Base-by-base conservation (phyloP, 1,140 invertebrate species). In the Calycopis cecrops region DNA sequence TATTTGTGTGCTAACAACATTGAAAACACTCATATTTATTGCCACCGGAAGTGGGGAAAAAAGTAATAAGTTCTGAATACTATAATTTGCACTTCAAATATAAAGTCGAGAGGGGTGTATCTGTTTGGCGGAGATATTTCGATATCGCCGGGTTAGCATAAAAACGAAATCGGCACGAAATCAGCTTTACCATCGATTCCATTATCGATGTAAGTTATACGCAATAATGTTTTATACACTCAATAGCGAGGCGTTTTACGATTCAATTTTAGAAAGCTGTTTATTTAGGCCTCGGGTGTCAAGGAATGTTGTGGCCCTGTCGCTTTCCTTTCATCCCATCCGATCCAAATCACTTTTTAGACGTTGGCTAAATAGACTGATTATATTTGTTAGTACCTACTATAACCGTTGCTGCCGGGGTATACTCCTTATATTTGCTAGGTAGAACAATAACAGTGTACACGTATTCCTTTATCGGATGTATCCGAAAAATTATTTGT, bases 231-330 rank as follows among this genome's bases (percentile, higher is more conserved):
- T 44, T 44, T 44, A 44, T 44, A 44, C 40, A 10, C 35, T 44
- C 40, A 44, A 17, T 44, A 16, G 2, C 40, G 40, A 16, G 17
- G 17, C 40, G 40, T 44, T 44, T 44, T 44, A 44, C 40, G 40
- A 44, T 44, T 44, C 40, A 44, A 44, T 44, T 44, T 44, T 44
- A 44, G 14, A 44, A 44, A 44, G 40, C 40, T 44, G 40, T 44
- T 44, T 44, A 44, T 44, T 44, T 44, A 44, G 40, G 40, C 40
- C 40, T 44, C 40, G 40, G 40, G 16, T 44, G 40, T 44, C 40
- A 44, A 44, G 40, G 12, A 44, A 44, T 44, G 12, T 44, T 44
- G 12, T 16, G 40, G 17, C 40, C 40, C 40, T 14, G 21, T 28
- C 21, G 40, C 38, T 40, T 44, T 4, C 4, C 40, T 44, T 44